Evolutionary conservation across 2,113 vertebrate species (phyloP), one percentile per base, ranked within the genome.

Genomic region (Nymphicus hollandicus): DNA sequence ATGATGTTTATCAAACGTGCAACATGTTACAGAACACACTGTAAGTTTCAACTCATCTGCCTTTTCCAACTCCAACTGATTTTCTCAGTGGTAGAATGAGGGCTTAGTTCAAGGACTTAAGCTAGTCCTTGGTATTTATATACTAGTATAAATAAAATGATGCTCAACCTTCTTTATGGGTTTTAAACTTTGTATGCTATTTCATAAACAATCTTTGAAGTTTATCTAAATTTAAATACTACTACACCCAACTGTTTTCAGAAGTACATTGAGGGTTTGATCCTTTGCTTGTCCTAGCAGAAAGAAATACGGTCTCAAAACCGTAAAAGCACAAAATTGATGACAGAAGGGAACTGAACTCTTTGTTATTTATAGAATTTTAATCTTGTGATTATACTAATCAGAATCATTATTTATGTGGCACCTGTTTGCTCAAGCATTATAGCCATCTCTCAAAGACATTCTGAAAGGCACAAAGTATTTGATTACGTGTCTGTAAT

Each of bases 401-500:
- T 86, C 88, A 95, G 81, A 91, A 95, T 76, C 28, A 88, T 91
- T 88, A 94, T 95, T 96, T 95, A 87, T 4, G n/a, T 65, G 88
- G 81, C 5, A 70, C n/a, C 49, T 96, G 83, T 93, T 92, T 85
- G 86, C 70, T 79, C 46, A 91, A 76, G 91, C 52, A 85, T 86
- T 87, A 86, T 11, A 91, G 80, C 47, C 47, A 65, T 61, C 41
- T 91, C 76, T 88, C 68, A 90, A 90, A 94, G 81, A 73, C 70
- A 87, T 44, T 69, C 60, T 79, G 88, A 91, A 88, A 96, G 47
- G 65, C 76, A 92, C 20, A 37, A 81, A 91, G n/a, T 81, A 37
- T 55, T 85, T 39, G 74, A 77, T 83, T 70, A 56, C 64, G 39
- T 11, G 6, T 64, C 44, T 83, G 68, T 83, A n/a, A 58, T 88